phyloP scores from a whole-genome alignment of 2,113 vertebrate genomes.

The Psittacara wagleri region DNA sequence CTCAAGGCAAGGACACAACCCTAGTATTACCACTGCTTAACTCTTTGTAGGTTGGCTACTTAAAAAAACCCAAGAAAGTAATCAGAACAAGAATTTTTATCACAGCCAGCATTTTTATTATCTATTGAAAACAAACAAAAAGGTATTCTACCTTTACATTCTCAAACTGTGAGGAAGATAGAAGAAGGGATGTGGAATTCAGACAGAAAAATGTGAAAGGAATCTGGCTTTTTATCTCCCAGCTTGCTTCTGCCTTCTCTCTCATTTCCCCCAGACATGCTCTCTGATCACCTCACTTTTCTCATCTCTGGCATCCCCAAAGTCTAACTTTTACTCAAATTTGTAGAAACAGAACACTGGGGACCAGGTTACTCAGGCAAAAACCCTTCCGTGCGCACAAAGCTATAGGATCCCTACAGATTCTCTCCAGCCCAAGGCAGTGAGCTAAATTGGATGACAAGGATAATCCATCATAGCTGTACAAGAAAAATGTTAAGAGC shows the following conservation, averaged over 20 bases:
- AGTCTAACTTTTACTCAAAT: not conserved
- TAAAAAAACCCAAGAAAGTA: not conserved
- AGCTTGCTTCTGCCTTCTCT: not conserved
- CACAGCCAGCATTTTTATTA: not conserved
- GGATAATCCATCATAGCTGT: accelerated
- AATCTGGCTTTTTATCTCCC: not conserved
- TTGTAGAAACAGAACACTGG: not conserved
- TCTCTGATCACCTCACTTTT: not conserved
- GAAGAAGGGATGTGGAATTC: not conserved
- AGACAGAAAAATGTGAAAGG: not conserved
- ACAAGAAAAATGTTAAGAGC: accelerated
- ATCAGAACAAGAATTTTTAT: not conserved
- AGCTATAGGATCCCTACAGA: not conserved
- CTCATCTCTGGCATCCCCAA: not conserved
- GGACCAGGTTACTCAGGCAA: not conserved
- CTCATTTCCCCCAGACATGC: not conserved
- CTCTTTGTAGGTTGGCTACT: not conserved
- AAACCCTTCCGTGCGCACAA: too few relatives aligned
- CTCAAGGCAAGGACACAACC: not conserved
- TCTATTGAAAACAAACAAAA: not conserved
- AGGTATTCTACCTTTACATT: not conserved
- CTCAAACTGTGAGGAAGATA: not conserved
- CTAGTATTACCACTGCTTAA: not conserved
- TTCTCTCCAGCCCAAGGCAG: too few relatives aligned
- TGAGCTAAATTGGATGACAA: accelerated